A percentile compares a stretch with the other conserved stretches of the same genome.
phyloP scores from a whole-genome alignment of 2,888 invertebrate genomes.

The Argynnis bischoffii region DNA sequence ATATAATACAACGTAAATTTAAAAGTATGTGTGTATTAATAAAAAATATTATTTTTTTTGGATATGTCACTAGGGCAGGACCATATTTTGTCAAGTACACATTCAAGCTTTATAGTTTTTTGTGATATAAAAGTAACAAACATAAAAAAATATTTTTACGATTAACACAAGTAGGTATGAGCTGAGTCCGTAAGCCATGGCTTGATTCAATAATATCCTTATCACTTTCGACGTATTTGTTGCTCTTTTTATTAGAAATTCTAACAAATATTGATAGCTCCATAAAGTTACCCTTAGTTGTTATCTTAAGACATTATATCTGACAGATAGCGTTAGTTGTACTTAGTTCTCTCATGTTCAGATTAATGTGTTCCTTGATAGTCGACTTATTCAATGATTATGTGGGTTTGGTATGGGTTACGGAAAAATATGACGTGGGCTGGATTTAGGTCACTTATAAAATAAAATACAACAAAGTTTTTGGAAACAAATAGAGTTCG shows the following conservation, averaged over 20 bases:
- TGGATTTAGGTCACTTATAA: conserved; percentile 8
- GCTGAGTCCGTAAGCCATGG: too few relatives aligned
- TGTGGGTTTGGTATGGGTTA: conserved; percentile 10
- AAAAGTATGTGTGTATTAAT: too few relatives aligned
- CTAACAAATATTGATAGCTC: conserved; percentile 25
- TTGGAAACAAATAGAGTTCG: not conserved
- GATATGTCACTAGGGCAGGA: too few relatives aligned
- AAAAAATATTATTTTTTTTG: too few relatives aligned
- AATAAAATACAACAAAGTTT: not conserved
- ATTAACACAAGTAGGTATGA: too few relatives aligned
- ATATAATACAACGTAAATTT: too few relatives aligned
- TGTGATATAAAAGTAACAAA: too few relatives aligned
- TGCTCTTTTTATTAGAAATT: conserved; percentile 26
- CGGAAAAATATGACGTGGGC: conserved; percentile 12
- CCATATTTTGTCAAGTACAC: too few relatives aligned
- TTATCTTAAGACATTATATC: conserved; percentile 47
- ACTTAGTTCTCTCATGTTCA: conserved; percentile 39
- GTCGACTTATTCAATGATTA: conserved; percentile 36
- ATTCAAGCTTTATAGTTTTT: too few relatives aligned
- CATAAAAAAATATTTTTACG: too few relatives aligned
- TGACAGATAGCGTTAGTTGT: conserved; percentile 48
- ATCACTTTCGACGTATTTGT: conserved; percentile 14
- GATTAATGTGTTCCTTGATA: conserved; percentile 46
- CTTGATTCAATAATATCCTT: too few relatives aligned
- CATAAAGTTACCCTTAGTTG: conserved; percentile 26